phyloP scores from a whole-genome alignment of 2,113 vertebrate species.

The Gadus macrocephalus region DNA sequence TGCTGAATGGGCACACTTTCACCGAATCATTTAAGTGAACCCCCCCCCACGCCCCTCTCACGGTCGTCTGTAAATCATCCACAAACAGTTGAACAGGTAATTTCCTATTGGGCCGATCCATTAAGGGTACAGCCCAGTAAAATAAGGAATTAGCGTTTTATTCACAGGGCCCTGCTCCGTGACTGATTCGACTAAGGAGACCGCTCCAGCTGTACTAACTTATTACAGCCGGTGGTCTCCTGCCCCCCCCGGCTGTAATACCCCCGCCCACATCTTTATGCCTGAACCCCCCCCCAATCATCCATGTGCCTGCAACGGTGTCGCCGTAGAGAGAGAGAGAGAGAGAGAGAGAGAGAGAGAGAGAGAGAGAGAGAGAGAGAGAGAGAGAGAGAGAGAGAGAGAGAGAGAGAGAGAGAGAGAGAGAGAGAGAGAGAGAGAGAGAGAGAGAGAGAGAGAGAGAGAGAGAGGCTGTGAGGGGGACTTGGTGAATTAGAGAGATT shows the following conservation, averaged over 20 bases:
- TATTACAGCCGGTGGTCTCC: conserved; percentile 13
- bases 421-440: neutral
- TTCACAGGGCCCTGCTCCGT: conserved; percentile 32
- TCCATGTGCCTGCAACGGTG: conserved; percentile 47
- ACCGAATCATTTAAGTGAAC: neutral
- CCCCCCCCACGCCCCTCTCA: neutral
- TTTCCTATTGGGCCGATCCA: conserved; percentile 28
- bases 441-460: conserved; percentile 11
- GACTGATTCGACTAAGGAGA: conserved; percentile 36
- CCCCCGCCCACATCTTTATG: too few relatives aligned
- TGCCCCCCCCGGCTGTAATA: too few relatives aligned
- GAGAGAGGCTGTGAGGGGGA: neutral
- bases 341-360: conserved; percentile 13
- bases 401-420: conserved; percentile 11
- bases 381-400: conserved; percentile 9
- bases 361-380: neutral
- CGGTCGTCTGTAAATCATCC: conserved; percentile 1
- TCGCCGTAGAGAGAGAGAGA: conserved; percentile 1
- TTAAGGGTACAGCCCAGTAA: conserved; percentile 16
- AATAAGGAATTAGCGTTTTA: conserved; percentile 13
- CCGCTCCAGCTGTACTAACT: conserved; percentile 42
- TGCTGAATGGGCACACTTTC: neutral
- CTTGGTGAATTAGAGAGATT: neutral
- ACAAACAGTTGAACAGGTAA: conserved; percentile 45
- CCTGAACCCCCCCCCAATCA: conserved; percentile 26